Evolutionary conservation across 2,113 vertebrate species (phyloP), one percentile per base, ranked within the genome.

Genomic region (Potamarius usumacintae): DNA sequence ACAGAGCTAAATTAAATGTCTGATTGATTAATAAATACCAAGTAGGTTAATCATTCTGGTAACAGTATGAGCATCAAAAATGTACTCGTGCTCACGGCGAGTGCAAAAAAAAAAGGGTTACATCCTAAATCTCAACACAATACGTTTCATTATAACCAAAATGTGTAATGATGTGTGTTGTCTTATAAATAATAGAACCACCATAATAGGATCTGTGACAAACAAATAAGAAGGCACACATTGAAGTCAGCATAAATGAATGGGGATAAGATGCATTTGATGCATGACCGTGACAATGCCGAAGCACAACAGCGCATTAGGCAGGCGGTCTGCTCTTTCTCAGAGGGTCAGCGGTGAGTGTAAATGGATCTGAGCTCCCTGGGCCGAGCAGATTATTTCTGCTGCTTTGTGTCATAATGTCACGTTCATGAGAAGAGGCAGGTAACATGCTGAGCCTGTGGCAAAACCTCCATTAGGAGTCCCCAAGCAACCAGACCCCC

Each of bases 381-480:
- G 20, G 30, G 55, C 69, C 71, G 50, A 86, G 48, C 85, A 76
- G 87, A 89, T 85, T 86, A 85, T 89, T 90, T 85, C 78, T 77
- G 82, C 65, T 81, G 82, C 58, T 74, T 90, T 88, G 82, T 90
- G 82, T 87, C 89, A 89, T 90, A 89, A 91, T 91, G 88, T 50
- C 84, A 89, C 82, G 69, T 85, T 91, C 88, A 90, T 91, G 85
- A 90, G 84, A 88, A 11, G 57, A 72, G 65, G 57, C 72, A 86
- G 83, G 74, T 86, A 80, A 78, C 88, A 88, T 55, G 84, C 74
- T 42, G 74, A 53, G 87, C 86, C 60, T 34, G 48, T 86, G 48
- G 82, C 27, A 20, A 85, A 88, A 79, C 88, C 86, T 88, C 82
- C 18, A 85, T 72, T 91, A 82, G 55, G 76, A 82, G 90, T 91